Evolutionary conservation across 2,113 vertebrate species (phyloP).

Genomic region (Phaethon lepturus): DNA sequence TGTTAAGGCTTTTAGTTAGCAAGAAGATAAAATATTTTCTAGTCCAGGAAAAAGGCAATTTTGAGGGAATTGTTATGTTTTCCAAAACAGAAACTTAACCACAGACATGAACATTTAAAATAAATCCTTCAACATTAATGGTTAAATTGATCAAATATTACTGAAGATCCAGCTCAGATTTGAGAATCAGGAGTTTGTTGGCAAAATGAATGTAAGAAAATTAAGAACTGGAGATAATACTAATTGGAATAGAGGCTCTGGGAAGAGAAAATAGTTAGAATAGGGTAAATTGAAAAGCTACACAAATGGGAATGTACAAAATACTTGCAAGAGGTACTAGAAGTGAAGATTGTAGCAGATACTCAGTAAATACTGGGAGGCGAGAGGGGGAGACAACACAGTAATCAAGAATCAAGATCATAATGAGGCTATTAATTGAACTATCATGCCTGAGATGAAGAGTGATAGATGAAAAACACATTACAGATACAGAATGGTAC

Average conservation of each 20-base stretch:
- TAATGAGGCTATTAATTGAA: background rate
- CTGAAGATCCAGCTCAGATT: background rate
- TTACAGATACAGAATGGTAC: background rate
- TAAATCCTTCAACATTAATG: background rate
- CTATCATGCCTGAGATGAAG: background rate
- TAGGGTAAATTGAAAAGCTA: background rate
- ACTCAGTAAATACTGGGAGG: background rate
- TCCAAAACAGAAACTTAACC: background rate
- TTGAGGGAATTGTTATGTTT: background rate
- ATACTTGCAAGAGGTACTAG: background rate
- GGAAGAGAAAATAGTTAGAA: background rate
- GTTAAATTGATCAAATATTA: background rate
- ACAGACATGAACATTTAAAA: background rate
- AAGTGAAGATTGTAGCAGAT: background rate
- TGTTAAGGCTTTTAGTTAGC: background rate
- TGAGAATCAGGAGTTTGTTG: background rate
- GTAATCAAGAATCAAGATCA: background rate
- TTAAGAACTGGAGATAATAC: background rate
- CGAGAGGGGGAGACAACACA: background rate
- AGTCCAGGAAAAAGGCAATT: background rate
- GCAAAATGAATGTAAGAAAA: background rate
- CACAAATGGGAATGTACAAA: background rate
- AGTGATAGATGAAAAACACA: background rate
- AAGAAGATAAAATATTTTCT: background rate
- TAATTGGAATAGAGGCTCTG: background rate